Percentiles rank a stretch among this genome's conserved stretches.
These are phyloP conservation scores for Vanessa atalanta DNA, from an alignment of 1,140 invertebrate species.

Conservation along the genomic window DNA sequence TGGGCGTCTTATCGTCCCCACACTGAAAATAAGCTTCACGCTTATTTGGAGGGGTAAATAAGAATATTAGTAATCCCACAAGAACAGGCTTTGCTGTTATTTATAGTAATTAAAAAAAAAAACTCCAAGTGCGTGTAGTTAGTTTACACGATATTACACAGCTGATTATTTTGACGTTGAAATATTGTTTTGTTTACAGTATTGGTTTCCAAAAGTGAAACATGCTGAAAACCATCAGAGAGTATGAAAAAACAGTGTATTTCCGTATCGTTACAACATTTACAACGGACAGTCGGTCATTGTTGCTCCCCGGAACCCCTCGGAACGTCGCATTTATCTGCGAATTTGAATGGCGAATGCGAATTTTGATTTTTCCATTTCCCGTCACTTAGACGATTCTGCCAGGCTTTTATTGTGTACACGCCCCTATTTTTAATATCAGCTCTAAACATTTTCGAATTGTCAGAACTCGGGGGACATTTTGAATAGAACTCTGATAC, in stretches of 20 bases:
- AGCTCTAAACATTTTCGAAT: constrained; percentile 52
- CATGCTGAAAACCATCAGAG: too few relatives aligned
- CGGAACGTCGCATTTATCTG: constrained; percentile 45
- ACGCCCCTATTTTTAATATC: constrained; percentile 69
- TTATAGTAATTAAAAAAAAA: too few relatives aligned
- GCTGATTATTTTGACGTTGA: too few relatives aligned
- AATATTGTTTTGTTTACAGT: too few relatives aligned
- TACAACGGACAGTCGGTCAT: constrained; percentile 31
- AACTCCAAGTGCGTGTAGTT: too few relatives aligned
- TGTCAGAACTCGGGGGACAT: constrained; percentile 37
- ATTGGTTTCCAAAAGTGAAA: too few relatives aligned
- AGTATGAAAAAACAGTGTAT: neutral
- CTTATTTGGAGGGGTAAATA: too few relatives aligned
- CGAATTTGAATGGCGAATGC: constrained; percentile 56
- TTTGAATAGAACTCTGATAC: neutral
- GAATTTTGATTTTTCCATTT: constrained; percentile 72
- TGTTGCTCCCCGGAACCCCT: constrained; percentile 22
- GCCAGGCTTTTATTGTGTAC: constrained; percentile 52
- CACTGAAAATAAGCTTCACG: too few relatives aligned
- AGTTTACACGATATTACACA: too few relatives aligned
- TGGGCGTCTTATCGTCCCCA: too few relatives aligned
- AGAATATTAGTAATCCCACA: too few relatives aligned
- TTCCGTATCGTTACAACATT: constrained; percentile 14
- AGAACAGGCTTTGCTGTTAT: too few relatives aligned
- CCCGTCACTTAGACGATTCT: constrained; percentile 59